Conservation (phyloP, 2,888 invertebrate genomes). For the Diarsia rubi region DNA sequence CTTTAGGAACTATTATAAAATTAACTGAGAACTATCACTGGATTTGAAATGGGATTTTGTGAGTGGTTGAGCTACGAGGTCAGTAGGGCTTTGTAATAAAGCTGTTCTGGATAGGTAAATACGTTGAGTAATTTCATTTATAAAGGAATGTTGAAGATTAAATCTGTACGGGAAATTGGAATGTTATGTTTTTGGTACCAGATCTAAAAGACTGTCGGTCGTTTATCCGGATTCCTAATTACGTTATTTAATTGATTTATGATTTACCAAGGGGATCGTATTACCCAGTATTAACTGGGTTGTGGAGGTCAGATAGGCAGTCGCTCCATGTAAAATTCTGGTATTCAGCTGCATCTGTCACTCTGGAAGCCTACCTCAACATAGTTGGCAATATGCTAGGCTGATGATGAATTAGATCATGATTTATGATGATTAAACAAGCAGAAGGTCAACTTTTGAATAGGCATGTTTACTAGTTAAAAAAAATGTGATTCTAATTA, state of each 20-base stretch:
- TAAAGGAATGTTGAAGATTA: conserved; percentile 1
- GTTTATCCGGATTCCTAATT: neutral
- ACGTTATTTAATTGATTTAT: neutral
- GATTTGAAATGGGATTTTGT: conserved; percentile 36
- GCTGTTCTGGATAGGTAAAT: conserved; percentile 38
- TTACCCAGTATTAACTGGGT: too few relatives aligned
- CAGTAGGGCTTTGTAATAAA: conserved; percentile 42
- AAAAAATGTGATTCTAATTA: too few relatives aligned
- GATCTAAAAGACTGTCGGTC: neutral
- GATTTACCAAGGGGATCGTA: neutral
- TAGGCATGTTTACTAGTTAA: too few relatives aligned
- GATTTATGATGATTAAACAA: neutral
- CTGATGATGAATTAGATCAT: neutral
- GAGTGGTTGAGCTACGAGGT: conserved; percentile 42
- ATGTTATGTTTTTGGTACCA: neutral
- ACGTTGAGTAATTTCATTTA: conserved; percentile 44
- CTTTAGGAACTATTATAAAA: conserved; percentile 55
- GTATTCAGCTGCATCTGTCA: too few relatives aligned
- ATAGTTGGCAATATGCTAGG: too few relatives aligned
- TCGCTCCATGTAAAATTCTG: too few relatives aligned
- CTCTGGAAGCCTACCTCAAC: too few relatives aligned
- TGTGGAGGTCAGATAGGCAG: too few relatives aligned
- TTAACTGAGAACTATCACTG: conserved; percentile 44
- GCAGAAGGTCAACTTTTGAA: neutral
- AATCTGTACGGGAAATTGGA: neutral